Conservation (phyloP, 2,113 vertebrate species). For the Opisthocomus hoazin region DNA sequence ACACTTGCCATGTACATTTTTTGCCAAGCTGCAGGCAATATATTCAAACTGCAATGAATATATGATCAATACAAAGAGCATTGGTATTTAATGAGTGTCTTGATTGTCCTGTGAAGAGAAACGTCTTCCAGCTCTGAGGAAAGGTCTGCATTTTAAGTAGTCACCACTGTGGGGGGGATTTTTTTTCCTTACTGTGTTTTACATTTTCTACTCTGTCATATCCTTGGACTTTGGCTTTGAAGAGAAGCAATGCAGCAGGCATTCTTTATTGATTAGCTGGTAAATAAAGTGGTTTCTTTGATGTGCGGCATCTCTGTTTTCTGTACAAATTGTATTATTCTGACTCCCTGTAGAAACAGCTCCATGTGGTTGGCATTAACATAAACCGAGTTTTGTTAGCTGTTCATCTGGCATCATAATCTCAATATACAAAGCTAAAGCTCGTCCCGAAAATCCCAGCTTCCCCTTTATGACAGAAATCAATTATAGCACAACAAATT, state of each 20-base stretch:
- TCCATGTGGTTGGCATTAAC: slow-evolving; percentile 71
- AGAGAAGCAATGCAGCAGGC: slow-evolving; percentile 66
- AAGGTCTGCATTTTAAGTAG: slow-evolving; percentile 48
- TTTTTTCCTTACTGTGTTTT: slow-evolving; percentile 49
- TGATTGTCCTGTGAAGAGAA: slow-evolving; percentile 5
- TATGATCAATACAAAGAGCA: not conserved
- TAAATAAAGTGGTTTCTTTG: slow-evolving; percentile 73
- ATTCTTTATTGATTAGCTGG: slow-evolving; percentile 74
- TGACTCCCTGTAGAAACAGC: slow-evolving; percentile 62
- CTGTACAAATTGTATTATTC: slow-evolving; percentile 71
- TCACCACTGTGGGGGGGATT: slow-evolving; percentile 14
- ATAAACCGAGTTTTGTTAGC: slow-evolving; percentile 67
- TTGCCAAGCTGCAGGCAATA: not conserved
- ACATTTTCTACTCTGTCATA: slow-evolving; percentile 66
- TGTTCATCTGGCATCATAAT: slow-evolving; percentile 63
- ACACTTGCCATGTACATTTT: not conserved
- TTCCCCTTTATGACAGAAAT: slow-evolving; percentile 65
- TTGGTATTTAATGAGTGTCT: slow-evolving; percentile 27
- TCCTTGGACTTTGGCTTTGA: slow-evolving; percentile 66
- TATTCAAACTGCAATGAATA: not conserved
- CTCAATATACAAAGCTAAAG: slow-evolving; percentile 54
- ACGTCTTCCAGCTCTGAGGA: not conserved
- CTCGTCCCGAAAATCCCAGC: slow-evolving; percentile 48
- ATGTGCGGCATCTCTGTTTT: slow-evolving; percentile 70
- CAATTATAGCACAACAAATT: slow-evolving; percentile 69